phyloP scores from a whole-genome alignment of 2,888 invertebrate species.

The Metacarcinus magister region DNA sequence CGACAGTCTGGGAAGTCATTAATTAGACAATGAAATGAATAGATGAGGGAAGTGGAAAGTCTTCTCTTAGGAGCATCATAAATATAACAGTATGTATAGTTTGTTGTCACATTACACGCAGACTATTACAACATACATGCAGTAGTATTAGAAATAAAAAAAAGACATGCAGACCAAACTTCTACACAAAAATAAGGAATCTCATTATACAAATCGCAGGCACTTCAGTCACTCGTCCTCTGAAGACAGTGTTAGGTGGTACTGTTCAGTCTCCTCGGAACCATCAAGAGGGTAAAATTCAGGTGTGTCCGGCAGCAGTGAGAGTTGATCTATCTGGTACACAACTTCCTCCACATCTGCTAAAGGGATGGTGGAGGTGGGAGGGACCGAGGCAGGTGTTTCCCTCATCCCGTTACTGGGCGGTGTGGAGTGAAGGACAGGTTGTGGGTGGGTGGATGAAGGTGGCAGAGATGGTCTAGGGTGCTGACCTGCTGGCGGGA shows the following conservation, averaged over 20 bases:
- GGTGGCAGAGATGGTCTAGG: slow-evolving; percentile 35
- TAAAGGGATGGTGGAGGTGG: neutral
- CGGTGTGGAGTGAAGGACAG: neutral
- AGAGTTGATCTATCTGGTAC: slow-evolving; percentile 73
- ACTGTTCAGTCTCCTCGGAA: slow-evolving; percentile 77
- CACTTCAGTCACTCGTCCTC: slow-evolving; percentile 68
- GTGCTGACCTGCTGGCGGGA: slow-evolving; percentile 35
- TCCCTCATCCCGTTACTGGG: slow-evolving; percentile 52
- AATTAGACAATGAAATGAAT: neutral
- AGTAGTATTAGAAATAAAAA: neutral
- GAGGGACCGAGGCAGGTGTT: neutral
- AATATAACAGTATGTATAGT: slow-evolving; percentile 35
- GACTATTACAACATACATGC: slow-evolving; percentile 46
- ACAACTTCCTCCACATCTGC: slow-evolving; percentile 70
- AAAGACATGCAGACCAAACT: neutral
- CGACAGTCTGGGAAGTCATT: neutral
- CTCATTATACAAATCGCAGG: neutral
- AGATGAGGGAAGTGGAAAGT: neutral
- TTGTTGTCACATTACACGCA: neutral
- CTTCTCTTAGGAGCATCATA: neutral
- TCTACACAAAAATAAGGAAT: slow-evolving; percentile 20
- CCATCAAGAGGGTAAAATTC: slow-evolving; percentile 75
- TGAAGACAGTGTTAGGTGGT: slow-evolving; percentile 77
- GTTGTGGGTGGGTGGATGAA: slow-evolving; percentile 37
- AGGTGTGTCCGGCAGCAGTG: slow-evolving; percentile 69